phyloP scores from a whole-genome alignment of 2,888 invertebrate genomes.

The Ormyrus thymus region DNA sequence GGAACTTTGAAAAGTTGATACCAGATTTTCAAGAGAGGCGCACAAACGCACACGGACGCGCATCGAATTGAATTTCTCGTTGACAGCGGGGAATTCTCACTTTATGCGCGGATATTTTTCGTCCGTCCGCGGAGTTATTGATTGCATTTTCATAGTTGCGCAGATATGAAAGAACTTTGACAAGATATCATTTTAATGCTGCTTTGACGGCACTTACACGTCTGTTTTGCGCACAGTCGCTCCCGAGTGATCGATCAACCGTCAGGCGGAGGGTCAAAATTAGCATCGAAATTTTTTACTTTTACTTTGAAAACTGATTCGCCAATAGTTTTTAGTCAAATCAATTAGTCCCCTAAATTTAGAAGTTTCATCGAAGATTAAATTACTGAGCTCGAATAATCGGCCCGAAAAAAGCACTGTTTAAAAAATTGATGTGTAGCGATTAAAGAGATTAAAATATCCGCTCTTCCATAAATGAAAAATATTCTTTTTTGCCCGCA shows the following conservation, averaged over 20 bases:
- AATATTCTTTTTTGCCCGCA: too few relatives aligned
- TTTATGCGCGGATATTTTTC: constrained; percentile 26
- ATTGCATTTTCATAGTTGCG: constrained; percentile 40
- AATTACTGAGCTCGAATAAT: too few relatives aligned
- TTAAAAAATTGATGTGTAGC: too few relatives aligned
- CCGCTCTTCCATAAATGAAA: too few relatives aligned
- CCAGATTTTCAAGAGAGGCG: constrained; percentile 36
- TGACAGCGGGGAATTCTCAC: constrained; percentile 26
- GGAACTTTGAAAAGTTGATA: constrained; percentile 42
- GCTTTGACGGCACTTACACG: background rate
- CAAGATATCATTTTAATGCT: constrained; percentile 37
- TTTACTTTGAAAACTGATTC: background rate
- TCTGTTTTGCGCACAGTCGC: constrained; percentile 5
- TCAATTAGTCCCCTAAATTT: too few relatives aligned
- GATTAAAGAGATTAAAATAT: too few relatives aligned
- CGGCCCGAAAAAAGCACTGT: too few relatives aligned
- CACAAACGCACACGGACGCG: background rate
- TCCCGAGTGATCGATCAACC: constrained; percentile 11
- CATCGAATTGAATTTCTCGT: constrained; percentile 16
- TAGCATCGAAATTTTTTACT: background rate
- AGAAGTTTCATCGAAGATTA: too few relatives aligned
- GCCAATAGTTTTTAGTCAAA: too few relatives aligned
- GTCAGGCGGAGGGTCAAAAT: background rate
- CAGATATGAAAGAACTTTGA: constrained; percentile 37
- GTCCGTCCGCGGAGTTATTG: constrained; percentile 23